These are phyloP conservation scores for Melanotaenia pygmaea DNA, from an alignment of 2,797 vertebrate species.

Conservation along the genomic window DNA sequence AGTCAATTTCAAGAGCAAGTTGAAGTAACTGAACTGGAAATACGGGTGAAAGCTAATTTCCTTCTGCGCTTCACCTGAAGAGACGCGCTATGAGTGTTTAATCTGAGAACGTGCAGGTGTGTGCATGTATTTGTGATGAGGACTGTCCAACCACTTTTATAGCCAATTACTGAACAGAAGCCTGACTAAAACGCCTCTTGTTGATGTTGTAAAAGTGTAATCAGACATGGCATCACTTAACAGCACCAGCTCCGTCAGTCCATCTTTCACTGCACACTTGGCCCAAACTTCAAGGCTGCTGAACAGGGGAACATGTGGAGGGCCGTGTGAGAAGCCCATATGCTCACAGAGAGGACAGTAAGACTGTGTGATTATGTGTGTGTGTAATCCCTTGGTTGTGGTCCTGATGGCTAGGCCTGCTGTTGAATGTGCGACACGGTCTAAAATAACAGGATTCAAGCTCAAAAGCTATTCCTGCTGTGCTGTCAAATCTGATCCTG, in stretches of 20 bases:
- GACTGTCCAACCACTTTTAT: conserved; percentile 47
- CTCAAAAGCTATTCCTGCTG: conserved; percentile 21
- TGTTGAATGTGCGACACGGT: conserved; percentile 30
- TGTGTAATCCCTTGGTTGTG: conserved; percentile 26
- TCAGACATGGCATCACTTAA: conserved; percentile 76
- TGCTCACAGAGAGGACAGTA: conserved; percentile 44
- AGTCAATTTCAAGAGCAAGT: conserved; percentile 55
- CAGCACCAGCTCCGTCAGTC: conserved; percentile 42
- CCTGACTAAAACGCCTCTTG: conserved; percentile 54
- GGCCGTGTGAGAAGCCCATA: conserved; percentile 43
- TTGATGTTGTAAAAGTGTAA: conserved; percentile 65
- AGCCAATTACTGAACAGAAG: conserved; percentile 58
- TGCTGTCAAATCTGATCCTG: conserved; percentile 32
- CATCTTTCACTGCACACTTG: conserved; percentile 56
- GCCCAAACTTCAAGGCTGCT: conserved; percentile 57
- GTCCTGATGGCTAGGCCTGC: conserved; percentile 26
- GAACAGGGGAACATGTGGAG: conserved; percentile 60
- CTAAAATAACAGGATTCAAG: conserved; percentile 41
- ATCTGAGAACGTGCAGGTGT: conserved; percentile 14
- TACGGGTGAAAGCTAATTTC: conserved; percentile 52
- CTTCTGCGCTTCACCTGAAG: conserved; percentile 54
- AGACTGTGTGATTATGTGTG: conserved; percentile 17
- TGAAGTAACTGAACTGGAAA: conserved; percentile 62
- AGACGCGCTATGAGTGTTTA: conserved; percentile 27
- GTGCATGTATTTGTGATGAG: conserved; percentile 25